Evolutionary conservation across 2,797 vertebrate species (phyloP), one percentile per base, ranked within the genome.

Genomic region (Sebastes trivittatus): DNA sequence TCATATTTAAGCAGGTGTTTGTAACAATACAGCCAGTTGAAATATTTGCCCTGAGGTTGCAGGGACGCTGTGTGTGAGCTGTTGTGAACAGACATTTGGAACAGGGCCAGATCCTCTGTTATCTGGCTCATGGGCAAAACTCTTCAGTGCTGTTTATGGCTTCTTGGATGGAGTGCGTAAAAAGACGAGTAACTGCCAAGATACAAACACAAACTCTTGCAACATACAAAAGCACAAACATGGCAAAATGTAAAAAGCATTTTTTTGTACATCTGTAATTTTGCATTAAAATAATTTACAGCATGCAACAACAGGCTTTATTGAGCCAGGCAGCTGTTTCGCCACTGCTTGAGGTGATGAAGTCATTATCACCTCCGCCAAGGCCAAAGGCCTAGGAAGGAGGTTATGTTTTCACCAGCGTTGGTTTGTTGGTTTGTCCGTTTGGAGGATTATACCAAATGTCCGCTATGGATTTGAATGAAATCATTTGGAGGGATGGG

Each of bases 111-210:
- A 7, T 71, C 13, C n/a, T 67, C 55, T 70, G 61, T 46, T 76
- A 36, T 78, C 77, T 77, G 54, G 59, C 69, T 81, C 34, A 42
- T 38, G 11, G 58, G 34, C 9, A 77, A 55, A 67, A 30, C 3
- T 65, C 22, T 66, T 67, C 32, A 42, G 16, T 42, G 11, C 59
- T 77, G 42, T 89, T 91, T 87, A 89, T 73, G 11, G 61, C 30
- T 20, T 84, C 71, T 80, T 78, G 64, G 70, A 77, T 67, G 2
- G 2, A 77, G n/a, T 67, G 5, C 6, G 6, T 65, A 25, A 60
- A 77, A 71, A 72, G 13, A 8, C 11, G 25, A 76, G 49, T 59
- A 54, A 54, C 30, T 67, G 77, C 81, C 79, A 81, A 77, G 7
- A 80, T 18, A 18, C 32, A 72, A 72, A 25, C 18, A 62, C 18